Evolutionary conservation across 2,888 invertebrate species (phyloP), one percentile per base, ranked within the genome.

Genomic region (Microctonus aethiopoides): DNA sequence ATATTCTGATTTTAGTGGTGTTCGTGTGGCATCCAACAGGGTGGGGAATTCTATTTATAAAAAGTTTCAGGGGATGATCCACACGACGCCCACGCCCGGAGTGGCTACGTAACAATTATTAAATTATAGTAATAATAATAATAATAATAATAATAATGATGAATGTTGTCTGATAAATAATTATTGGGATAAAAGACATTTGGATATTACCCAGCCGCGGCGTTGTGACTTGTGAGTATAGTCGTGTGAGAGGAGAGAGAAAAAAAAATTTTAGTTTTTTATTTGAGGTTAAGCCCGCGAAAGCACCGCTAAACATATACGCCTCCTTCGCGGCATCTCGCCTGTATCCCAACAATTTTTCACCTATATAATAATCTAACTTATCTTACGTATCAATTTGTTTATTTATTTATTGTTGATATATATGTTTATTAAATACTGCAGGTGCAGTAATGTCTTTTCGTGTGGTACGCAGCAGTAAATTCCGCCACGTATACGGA

Each of bases 401-500:
- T 32, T 52, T 64, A 13, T 24, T 41, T 61, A 3, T 61, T 3
- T 72, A 61, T 65, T 57, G 61, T 66, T 65, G 66, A 60, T 59
- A 67, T 26, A 59, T 67, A 72, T 41, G 59, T 69, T 69, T 65
- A 51, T 16, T 29, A 32, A 65, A 56, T 56, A 24, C 51, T 70
- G 34, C 66, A 70, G 70, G 66, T 81, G 80, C 81, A 83, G 83
- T 78, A 76, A 96, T 97, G 96, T 96, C 96, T 89, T 97, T 97
- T 91, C 94, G 96, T 88, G 96, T 96, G 88, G 96, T 98, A 82
- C 94, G 98, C 89, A 95, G 93, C 89, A 97, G 97, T 87, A 98
- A 98, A 91, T 98, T 98, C 90, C 95, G 98, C 87, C 98, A 98
- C 90, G 97, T 98, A 85, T 94, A 92, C 86, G 96, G 96, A 79